Evolutionary conservation across 2,888 invertebrate species (phyloP), one percentile per base, ranked within the genome.

Genomic region (Phytoseiulus persimilis): DNA sequence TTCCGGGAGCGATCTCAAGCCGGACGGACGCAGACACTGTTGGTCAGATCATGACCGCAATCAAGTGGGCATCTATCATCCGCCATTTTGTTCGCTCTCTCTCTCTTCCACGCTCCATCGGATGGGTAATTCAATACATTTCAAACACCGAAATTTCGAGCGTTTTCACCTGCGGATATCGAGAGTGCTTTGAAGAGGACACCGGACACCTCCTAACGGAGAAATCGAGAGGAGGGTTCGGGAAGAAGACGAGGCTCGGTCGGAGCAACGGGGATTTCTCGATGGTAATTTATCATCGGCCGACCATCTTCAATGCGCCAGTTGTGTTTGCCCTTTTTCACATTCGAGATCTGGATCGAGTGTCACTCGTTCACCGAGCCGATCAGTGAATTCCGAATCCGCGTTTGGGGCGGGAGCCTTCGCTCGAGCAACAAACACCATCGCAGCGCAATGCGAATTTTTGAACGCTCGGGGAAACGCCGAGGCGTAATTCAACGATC

Each of bases 231-330:
- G 65, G 65, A 65, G 65, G 65, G 23, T 14, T 23, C 14, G 14
- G 18, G 65, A 65, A 28, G 65, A 65, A 23, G 28, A 65, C 65
- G 65, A 65, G 23, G 65, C 65, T 18, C 18, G 65, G 9, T 6
- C 23, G 1, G 28, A 65, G 65, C 2, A 28, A 65, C 65, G 65
- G 23, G 65, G 28, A 65, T 65, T 65, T 65, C 65, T 23, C 65
- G 65, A 65, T 65, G 65, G 65, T 65, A 65, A 65, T 65, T 65
- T 65, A 65, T 65, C 65, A 65, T 65, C 65, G 65, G 65, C 65
- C 23, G 28, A 28, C 65, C 65, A 65, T 65, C 14, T 65, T 65
- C 65, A 65, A 65, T 65, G 65, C 65, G 65, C 28, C 65, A 65
- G 65, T 65, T 65, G 28, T 65, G 65, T 65, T 65, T 65, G 65